Conservation (phyloP, 2,113 vertebrate species). For the Otolemur garnettii region DNA sequence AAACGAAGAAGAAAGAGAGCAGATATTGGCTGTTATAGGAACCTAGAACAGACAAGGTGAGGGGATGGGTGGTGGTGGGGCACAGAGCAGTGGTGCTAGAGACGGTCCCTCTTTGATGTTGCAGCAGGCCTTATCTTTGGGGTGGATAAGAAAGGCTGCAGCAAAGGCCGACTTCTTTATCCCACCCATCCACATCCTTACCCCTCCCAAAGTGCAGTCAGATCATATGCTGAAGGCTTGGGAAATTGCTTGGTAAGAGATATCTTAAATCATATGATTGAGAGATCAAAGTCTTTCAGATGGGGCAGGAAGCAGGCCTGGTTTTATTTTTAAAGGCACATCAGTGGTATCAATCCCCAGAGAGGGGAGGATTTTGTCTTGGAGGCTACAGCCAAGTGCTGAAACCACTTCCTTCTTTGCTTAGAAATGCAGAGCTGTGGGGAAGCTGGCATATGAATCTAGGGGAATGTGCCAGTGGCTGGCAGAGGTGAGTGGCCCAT, state of each 20-base stretch:
- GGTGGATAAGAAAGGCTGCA: slow-evolving; percentile 74
- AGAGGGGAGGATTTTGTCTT: slow-evolving; percentile 22
- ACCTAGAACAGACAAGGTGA: rapidly evolving
- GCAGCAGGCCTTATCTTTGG: slow-evolving; percentile 66
- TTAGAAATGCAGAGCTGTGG: background rate
- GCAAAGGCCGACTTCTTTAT: slow-evolving; percentile 62
- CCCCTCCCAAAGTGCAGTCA: background rate
- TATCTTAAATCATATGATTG: background rate
- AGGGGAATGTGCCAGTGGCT: background rate
- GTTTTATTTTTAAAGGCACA: slow-evolving; percentile 74
- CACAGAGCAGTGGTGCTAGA: background rate
- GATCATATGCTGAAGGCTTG: slow-evolving; percentile 36
- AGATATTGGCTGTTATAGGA: background rate
- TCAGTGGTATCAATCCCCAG: slow-evolving; percentile 40
- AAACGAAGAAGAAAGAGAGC: background rate
- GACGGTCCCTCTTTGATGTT: slow-evolving; percentile 69
- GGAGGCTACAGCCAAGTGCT: slow-evolving; percentile 44
- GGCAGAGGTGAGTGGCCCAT: background rate
- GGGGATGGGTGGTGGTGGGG: background rate
- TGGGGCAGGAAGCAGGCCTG: slow-evolving; percentile 54
- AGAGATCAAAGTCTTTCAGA: slow-evolving; percentile 66
- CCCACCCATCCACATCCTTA: slow-evolving; percentile 41
- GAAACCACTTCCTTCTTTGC: slow-evolving; percentile 17
- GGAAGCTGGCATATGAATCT: slow-evolving; percentile 22
- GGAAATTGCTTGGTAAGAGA: slow-evolving; percentile 68